These are phyloP conservation scores for Margarornis squamiger DNA, from an alignment of 2,797 vertebrate genomes.

Conservation along the genomic window DNA sequence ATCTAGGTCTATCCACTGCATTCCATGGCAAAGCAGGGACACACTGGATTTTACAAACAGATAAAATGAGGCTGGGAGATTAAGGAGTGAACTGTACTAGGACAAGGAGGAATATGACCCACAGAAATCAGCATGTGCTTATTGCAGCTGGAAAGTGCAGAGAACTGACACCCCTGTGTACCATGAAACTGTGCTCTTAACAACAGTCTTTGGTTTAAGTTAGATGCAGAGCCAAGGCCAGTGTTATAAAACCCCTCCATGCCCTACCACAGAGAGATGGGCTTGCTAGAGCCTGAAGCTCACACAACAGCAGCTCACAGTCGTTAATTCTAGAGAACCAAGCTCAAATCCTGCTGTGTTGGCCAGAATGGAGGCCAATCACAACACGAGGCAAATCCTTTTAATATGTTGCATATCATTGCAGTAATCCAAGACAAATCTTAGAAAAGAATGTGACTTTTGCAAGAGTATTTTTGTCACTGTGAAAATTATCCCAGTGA, in stretches of 20 bases:
- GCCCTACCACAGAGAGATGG: neutral
- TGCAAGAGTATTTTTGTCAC: neutral
- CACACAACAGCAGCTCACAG: neutral
- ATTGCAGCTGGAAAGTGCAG: neutral
- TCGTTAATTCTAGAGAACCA: neutral
- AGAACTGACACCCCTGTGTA: rapidly evolving
- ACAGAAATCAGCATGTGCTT: neutral
- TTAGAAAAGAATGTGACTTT: conserved; percentile 3
- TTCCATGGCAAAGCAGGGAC: neutral
- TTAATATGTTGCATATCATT: conserved; percentile 10
- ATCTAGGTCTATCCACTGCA: conserved; percentile 10
- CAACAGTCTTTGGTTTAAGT: rapidly evolving
- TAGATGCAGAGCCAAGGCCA: neutral
- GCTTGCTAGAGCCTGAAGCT: neutral
- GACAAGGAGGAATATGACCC: neutral
- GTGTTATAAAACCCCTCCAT: neutral
- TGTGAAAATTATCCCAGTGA: conserved; percentile 13
- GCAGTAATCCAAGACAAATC: conserved; percentile 43
- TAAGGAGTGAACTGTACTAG: neutral
- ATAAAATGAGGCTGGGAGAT: neutral
- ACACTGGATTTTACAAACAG: neutral
- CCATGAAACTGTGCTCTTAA: neutral
- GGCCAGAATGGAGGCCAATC: conserved; percentile 25
- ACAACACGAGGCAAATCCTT: neutral
- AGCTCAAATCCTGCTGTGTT: neutral